Percentiles rank a stretch among this genome's conserved stretches.
These are phyloP conservation scores for Anableps anableps DNA, from an alignment of 2,797 vertebrate species.

Conservation along the genomic window DNA sequence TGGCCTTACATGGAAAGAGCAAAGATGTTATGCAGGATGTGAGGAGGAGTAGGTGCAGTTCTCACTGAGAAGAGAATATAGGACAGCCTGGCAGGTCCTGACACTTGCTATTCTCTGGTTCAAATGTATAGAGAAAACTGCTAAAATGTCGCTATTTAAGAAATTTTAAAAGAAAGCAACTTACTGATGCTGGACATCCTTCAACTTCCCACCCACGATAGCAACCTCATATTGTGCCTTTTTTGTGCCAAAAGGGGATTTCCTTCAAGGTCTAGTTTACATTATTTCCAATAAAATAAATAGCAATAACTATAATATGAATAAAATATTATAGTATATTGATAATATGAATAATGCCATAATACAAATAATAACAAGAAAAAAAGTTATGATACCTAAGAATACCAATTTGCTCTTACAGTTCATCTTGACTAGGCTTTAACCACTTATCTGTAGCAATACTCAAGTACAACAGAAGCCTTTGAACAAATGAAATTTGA, in stretches of 20 bases:
- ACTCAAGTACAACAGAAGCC: constrained; percentile 3
- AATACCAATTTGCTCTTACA: background rate
- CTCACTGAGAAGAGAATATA: constrained; percentile 23
- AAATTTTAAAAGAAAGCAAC: constrained; percentile 8
- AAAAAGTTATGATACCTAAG: too few species aligned
- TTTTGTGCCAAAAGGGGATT: background rate
- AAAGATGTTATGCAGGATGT: constrained; percentile 21
- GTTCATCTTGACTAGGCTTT: background rate
- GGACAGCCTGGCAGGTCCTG: constrained; percentile 19
- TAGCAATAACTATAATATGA: background rate
- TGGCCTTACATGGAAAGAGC: constrained; percentile 40
- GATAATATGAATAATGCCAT: too few species aligned
- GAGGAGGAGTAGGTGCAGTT: constrained; percentile 44
- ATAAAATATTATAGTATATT: too few species aligned
- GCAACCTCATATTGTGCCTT: background rate
- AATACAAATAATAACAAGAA: too few species aligned
- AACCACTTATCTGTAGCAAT: background rate
- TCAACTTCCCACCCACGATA: background rate
- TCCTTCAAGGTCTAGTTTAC: background rate
- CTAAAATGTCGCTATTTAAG: constrained; percentile 12
- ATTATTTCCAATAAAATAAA: background rate
- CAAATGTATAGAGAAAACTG: constrained; percentile 3
- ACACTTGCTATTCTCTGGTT: constrained; percentile 43
- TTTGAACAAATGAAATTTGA: constrained; percentile 5
- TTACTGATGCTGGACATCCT: background rate